Conservation (phyloP, 2,113 vertebrate species). For the Embiotoca jacksoni region DNA sequence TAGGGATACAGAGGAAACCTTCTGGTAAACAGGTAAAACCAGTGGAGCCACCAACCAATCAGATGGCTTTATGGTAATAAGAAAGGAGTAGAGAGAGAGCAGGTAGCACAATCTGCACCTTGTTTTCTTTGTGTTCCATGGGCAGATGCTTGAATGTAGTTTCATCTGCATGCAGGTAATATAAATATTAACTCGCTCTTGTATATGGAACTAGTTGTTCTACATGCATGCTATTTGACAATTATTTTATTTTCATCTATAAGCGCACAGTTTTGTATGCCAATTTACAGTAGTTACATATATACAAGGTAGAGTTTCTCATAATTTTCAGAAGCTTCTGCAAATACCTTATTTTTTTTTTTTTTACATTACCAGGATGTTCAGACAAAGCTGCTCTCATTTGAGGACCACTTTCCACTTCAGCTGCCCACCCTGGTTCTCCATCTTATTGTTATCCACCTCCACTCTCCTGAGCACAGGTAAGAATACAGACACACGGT, state of each 20-base stretch:
- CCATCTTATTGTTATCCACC: constrained; percentile 29
- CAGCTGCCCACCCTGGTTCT: not conserved
- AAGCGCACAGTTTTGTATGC: too few species aligned
- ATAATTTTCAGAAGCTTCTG: not conserved
- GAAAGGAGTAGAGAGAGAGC: constrained; percentile 22
- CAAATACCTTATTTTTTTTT: not conserved
- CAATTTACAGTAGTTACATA: not conserved
- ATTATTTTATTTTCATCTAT: too few species aligned
- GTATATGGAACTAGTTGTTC: not conserved
- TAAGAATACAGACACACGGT: constrained; percentile 28
- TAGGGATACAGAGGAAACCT: not conserved
- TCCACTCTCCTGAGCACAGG: constrained; percentile 50
- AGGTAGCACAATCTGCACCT: not conserved
- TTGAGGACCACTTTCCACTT: constrained; percentile 1
- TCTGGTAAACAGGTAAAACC: constrained; percentile 35
- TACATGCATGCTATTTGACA: too few species aligned
- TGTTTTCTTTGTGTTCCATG: not conserved
- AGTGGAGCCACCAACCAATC: constrained; percentile 45
- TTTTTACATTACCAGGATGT: constrained; percentile 29
- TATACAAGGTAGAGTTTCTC: not conserved
- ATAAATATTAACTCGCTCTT: not conserved
- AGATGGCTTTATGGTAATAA: constrained; percentile 23
- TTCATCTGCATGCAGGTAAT: constrained; percentile 41
- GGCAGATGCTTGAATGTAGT: constrained; percentile 21
- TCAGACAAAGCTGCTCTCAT: not conserved